Percentiles rank a stretch among this genome's conserved stretches.
Conservation (phyloP, 2,113 vertebrate species). For the Jacana jacana region DNA sequence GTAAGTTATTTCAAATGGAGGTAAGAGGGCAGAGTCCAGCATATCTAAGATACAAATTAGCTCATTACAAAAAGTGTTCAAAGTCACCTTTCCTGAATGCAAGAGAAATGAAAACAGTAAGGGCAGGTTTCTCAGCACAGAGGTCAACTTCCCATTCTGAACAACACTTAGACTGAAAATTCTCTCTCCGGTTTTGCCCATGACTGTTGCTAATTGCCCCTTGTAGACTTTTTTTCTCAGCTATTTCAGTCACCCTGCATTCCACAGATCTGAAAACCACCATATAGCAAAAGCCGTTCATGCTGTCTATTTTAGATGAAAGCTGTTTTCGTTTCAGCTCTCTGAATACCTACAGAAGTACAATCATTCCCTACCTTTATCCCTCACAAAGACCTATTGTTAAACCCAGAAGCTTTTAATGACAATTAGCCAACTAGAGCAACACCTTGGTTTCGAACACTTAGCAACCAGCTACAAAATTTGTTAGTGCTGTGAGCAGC, state of each 20-base stretch:
- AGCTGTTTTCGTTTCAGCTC: not conserved
- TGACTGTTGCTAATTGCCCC: not conserved
- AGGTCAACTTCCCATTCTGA: not conserved
- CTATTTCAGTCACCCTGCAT: not conserved
- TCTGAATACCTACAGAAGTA: not conserved
- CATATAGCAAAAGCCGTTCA: not conserved
- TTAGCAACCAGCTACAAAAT: not conserved
- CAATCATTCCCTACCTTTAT: not conserved
- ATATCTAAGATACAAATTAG: not conserved
- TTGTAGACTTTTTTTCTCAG: not conserved
- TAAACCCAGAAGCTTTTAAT: conserved; percentile 1
- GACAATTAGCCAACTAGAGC: not conserved
- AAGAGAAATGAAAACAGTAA: not conserved
- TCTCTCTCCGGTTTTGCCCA: not conserved
- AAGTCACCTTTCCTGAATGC: not conserved
- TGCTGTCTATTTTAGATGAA: not conserved
- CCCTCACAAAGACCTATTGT: not conserved
- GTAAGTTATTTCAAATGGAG: not conserved
- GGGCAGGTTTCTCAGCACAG: not conserved
- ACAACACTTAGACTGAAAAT: not conserved
- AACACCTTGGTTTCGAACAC: not conserved
- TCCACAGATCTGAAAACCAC: not conserved
- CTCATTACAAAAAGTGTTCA: not conserved
- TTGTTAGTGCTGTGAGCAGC: not conserved
- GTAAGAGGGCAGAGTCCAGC: not conserved